Conservation (phyloP, 2,888 invertebrate species). For the Apotomis betuletana region DNA sequence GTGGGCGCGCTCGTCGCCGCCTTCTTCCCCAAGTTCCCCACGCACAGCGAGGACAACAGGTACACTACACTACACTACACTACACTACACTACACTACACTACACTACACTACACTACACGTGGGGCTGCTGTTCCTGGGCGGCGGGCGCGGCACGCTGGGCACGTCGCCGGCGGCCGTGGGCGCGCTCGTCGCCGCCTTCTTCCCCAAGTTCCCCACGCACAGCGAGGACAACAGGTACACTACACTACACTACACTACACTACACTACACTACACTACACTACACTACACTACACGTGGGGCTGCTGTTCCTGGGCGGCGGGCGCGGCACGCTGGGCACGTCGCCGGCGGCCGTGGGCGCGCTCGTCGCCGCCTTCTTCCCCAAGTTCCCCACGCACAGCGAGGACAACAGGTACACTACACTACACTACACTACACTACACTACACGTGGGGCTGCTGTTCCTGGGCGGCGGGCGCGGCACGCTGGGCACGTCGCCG, state of each 20-base stretch:
- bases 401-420: slow-evolving; percentile 95
- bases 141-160: slow-evolving; percentile 93
- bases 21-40: slow-evolving; percentile 98
- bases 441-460: slow-evolving; percentile 87
- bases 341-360: slow-evolving; percentile 93
- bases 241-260: too few species aligned
- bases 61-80: slow-evolving; percentile 58
- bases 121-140: slow-evolving; percentile 96
- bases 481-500: slow-evolving; percentile 91
- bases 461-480: slow-evolving; percentile 96
- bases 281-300: slow-evolving; percentile 66
- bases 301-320: slow-evolving; percentile 97
- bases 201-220: slow-evolving; percentile 98
- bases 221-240: slow-evolving; percentile 97
- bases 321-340: slow-evolving; percentile 92
- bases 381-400: slow-evolving; percentile 98
- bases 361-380: slow-evolving; percentile 96
- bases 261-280: too few species aligned
- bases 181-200: slow-evolving; percentile 96
- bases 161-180: slow-evolving; percentile 92
- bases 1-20: slow-evolving; percentile 96
- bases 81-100: too few species aligned
- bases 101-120: too few species aligned
- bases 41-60: slow-evolving; percentile 98
- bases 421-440: too few species aligned